Evolutionary conservation across 1,140 invertebrate genomes (phyloP).

Genomic region (Vanessa tameamea): DNA sequence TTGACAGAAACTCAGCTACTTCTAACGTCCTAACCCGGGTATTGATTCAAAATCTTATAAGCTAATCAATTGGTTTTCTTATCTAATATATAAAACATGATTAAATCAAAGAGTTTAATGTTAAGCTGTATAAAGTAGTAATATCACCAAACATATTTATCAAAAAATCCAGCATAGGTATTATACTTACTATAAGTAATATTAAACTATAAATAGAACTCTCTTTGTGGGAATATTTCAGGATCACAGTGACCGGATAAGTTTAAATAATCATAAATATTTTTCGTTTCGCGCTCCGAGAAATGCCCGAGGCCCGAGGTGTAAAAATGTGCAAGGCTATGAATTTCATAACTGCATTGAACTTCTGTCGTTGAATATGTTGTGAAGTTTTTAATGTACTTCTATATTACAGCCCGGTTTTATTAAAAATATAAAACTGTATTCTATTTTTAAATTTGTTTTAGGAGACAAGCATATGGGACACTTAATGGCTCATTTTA

Average conservation of each 20-base stretch:
- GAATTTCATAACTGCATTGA: constrained; percentile 12
- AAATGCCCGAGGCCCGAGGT: not conserved
- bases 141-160: no score
- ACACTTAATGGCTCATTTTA: no score
- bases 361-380: not conserved
- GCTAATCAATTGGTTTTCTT: no score
- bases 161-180: no score
- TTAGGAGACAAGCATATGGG: no score
- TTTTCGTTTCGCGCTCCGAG: not conserved
- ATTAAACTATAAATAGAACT: not conserved
- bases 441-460: no score
- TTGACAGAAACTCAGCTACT: no score
- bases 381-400: not conserved
- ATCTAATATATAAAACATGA: no score
- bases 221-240: not conserved
- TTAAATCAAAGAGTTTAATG: no score
- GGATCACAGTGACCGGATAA: not conserved
- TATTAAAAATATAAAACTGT: not conserved
- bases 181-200: not conserved
- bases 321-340: not conserved
- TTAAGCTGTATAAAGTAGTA: no score
- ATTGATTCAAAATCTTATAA: no score
- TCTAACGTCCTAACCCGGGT: no score
- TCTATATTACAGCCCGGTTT: not conserved
- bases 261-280: constrained; percentile 7